A percentile compares a stretch with the other conserved stretches of the same genome.
Evolutionary conservation across 2,888 invertebrate genomes (phyloP).

Genomic region (Julus scanicus): DNA sequence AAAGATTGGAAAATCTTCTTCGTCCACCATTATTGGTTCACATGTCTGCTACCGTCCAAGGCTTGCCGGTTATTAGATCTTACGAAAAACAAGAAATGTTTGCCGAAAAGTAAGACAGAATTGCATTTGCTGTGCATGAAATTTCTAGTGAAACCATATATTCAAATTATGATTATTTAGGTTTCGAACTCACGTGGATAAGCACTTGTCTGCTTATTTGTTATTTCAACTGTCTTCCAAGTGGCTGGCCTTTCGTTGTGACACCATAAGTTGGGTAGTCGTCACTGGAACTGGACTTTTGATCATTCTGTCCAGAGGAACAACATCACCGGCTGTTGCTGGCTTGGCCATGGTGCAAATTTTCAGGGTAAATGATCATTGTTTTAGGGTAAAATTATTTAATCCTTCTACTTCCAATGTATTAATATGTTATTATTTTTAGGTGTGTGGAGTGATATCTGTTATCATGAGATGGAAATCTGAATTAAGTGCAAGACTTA

Average conservation of each 20-base stretch:
- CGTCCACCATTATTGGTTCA: slow-evolving; percentile 70
- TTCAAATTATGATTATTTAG: slow-evolving; percentile 61
- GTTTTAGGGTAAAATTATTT: background rate
- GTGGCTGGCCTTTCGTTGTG: slow-evolving; percentile 68
- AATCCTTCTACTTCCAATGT: background rate
- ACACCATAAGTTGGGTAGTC: slow-evolving; percentile 65
- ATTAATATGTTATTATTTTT: slow-evolving; percentile 40
- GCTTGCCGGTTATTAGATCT: slow-evolving; percentile 69
- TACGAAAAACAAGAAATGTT: slow-evolving; percentile 67
- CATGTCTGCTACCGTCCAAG: slow-evolving; percentile 69
- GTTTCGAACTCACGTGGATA: slow-evolving; percentile 66
- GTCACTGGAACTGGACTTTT: slow-evolving; percentile 67
- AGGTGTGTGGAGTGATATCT: slow-evolving; percentile 64
- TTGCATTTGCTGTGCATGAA: slow-evolving; percentile 1
- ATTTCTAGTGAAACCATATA: background rate
- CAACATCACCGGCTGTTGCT: slow-evolving; percentile 65
- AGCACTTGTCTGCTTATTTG: slow-evolving; percentile 66
- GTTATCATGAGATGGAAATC: slow-evolving; percentile 64
- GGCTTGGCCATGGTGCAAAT: slow-evolving; percentile 71
- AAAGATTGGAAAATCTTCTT: slow-evolving; percentile 68
- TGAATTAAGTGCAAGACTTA: slow-evolving; percentile 66
- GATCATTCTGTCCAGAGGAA: slow-evolving; percentile 66
- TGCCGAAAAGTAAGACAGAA: slow-evolving; percentile 62
- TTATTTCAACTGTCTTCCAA: slow-evolving; percentile 67
- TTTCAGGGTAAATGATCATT: slow-evolving; percentile 65